phyloP scores from a whole-genome alignment of 2,888 invertebrate species.

The Temnothorax rugatulus region DNA sequence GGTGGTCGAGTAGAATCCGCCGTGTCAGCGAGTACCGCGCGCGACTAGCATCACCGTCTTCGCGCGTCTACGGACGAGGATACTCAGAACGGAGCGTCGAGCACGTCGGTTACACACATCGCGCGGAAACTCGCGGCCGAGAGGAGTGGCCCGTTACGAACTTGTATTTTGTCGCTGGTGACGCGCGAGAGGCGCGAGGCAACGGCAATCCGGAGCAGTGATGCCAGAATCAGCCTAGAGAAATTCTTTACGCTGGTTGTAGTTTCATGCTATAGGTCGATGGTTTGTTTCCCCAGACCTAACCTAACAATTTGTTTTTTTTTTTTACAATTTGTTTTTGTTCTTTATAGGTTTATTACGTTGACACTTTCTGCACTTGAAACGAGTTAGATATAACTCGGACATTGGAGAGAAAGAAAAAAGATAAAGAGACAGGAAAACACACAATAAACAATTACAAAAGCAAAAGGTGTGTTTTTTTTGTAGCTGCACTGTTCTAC shows the following conservation, averaged over 20 bases:
- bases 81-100: background rate
- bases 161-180: slow-evolving; percentile 18
- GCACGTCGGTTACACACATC: background rate
- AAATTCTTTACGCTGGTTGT: no score
- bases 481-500: background rate
- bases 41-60: slow-evolving; percentile 30
- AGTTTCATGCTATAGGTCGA: no score
- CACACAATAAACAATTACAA: background rate
- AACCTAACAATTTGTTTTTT: no score
- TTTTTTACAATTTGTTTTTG: no score
- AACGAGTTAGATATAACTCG: background rate
- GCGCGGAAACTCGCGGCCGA: background rate
- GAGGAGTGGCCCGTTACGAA: slow-evolving; percentile 46
- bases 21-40: slow-evolving; percentile 2
- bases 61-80: background rate
- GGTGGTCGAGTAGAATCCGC: background rate
- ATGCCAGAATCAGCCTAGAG: no score
- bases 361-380: background rate
- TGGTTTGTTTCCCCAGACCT: no score
- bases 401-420: background rate
- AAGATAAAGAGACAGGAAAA: background rate
- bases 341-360: no score
- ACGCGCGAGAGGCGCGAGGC: background rate
- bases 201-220: background rate
- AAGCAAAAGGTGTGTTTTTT: background rate